Percentiles rank a stretch among this genome's conserved stretches.
Conservation (phyloP, 2,888 invertebrate genomes). For the Caradrina clavipalpis region DNA sequence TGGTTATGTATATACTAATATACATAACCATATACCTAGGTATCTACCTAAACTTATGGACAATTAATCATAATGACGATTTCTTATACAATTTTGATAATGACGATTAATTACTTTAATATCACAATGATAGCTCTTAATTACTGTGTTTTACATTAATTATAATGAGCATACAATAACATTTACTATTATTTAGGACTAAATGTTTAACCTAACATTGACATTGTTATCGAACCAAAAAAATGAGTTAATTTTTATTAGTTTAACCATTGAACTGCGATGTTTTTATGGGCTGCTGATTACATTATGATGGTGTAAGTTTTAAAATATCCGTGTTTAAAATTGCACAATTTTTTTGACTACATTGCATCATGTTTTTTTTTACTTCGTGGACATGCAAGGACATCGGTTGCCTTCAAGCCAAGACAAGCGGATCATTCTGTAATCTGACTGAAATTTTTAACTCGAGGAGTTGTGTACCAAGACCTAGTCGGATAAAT, state of each 20-base stretch:
- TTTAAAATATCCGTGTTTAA: background rate
- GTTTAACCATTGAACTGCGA: constrained; percentile 56
- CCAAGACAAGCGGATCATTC: background rate
- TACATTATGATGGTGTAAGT: constrained; percentile 16
- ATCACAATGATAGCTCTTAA: constrained; percentile 38
- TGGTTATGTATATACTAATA: no score
- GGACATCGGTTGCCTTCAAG: background rate
- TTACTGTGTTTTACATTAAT: constrained; percentile 34
- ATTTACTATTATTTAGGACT: constrained; percentile 24
- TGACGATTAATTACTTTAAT: constrained; percentile 40
- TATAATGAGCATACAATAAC: constrained; percentile 29
- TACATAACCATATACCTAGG: background rate
- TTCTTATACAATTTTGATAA: background rate
- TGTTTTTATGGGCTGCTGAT: constrained; percentile 45
- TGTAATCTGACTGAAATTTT: background rate
- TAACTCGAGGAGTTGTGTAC: background rate
- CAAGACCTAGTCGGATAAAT: constrained; percentile 2
- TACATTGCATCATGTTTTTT: constrained; percentile 1
- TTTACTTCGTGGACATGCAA: background rate
- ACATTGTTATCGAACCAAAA: constrained; percentile 45
- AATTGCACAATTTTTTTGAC: constrained; percentile 20
- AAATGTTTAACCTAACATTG: constrained; percentile 42
- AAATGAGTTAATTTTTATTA: constrained; percentile 51
- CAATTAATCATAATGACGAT: background rate
- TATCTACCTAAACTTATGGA: background rate